Evolutionary conservation across 1,140 invertebrate genomes (phyloP), one percentile per base, ranked within the genome.

Genomic region (Drosophila grimshawi): DNA sequence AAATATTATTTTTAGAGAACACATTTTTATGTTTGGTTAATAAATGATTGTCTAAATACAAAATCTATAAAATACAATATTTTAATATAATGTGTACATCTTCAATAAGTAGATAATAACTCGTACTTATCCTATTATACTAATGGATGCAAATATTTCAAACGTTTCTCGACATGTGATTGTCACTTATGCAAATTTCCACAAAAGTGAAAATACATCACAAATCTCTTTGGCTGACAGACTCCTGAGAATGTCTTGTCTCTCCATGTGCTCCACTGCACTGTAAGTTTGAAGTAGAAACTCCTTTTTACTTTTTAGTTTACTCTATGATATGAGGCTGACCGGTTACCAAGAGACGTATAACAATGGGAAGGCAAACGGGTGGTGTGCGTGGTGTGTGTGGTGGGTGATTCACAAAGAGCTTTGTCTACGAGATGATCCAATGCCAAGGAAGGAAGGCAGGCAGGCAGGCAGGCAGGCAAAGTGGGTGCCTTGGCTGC

Each of bases 361-460:
- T 39, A 53, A 19, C 56, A 39, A 27, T 68, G 69, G 69, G 59
- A 59, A 72, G 69, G 29, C 53, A 37, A 39, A 8, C 49, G 56
- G 64, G 70, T 63, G 60, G 41, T 32, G 43, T 43, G 11, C 56
- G 60, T 63, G 73, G 76, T 73, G 82, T 19, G 19, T 19, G 19
- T 19, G 39, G 39, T 43, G 39, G 39, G 70, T 66, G 60, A 32
- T 39, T 48, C 48, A 30, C 61, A 64, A 70, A 73, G 83, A 76
- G 82, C 82, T 86, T 71, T 78, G 66, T 76, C 39, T 61, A 69
- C 51, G 65, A 56, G 52, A 69, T 56, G 59, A 51, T 39, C 43
- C 62, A 69, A 72, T 49, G 61, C 39, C 61, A 64, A 11, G 48
- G 39, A 29, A 37, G 39, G 19, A 0, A 19, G 19, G 19, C 0